Percentiles rank a stretch among this genome's conserved stretches.
These are phyloP conservation scores for Panulirus ornatus DNA, from an alignment of 1,140 invertebrate genomes.

Conservation along the genomic window DNA sequence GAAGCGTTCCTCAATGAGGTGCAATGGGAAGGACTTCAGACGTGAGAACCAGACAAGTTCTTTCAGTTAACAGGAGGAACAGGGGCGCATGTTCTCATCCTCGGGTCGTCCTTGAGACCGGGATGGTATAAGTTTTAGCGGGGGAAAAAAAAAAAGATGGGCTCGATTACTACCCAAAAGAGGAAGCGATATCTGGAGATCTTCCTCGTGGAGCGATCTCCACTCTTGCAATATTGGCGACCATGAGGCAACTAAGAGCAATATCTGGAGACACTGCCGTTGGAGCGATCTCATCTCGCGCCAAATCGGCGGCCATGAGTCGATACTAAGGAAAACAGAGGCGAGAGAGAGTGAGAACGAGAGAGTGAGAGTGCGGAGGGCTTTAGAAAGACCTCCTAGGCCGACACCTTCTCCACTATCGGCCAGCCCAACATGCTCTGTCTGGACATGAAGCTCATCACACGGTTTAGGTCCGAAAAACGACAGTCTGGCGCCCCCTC, in stretches of 20 bases:
- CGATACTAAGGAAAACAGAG: background rate
- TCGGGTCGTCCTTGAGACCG: background rate
- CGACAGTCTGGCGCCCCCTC: conserved; percentile 27
- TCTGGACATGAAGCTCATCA: conserved; percentile 65
- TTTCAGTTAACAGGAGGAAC: background rate
- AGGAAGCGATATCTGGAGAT: background rate
- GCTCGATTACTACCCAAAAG: background rate
- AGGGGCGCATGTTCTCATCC: background rate
- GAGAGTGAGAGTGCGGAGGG: background rate
- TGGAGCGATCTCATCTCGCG: background rate
- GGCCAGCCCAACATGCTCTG: conserved; percentile 43
- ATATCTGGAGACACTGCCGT: background rate
- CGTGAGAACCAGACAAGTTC: no score
- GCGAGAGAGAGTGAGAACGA: background rate
- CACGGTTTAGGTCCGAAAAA: conserved; percentile 59
- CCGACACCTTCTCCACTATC: background rate
- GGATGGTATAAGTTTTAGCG: conserved; percentile 2
- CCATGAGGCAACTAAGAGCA: background rate
- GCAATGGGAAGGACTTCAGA: background rate
- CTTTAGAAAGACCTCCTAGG: background rate
- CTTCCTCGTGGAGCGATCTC: background rate
- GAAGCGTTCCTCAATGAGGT: no score
- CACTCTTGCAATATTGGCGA: background rate
- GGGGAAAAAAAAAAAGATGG: no score
- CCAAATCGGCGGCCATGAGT: background rate